phyloP scores from a whole-genome alignment of 2,888 invertebrate species.

The Arctia plantaginis region DNA sequence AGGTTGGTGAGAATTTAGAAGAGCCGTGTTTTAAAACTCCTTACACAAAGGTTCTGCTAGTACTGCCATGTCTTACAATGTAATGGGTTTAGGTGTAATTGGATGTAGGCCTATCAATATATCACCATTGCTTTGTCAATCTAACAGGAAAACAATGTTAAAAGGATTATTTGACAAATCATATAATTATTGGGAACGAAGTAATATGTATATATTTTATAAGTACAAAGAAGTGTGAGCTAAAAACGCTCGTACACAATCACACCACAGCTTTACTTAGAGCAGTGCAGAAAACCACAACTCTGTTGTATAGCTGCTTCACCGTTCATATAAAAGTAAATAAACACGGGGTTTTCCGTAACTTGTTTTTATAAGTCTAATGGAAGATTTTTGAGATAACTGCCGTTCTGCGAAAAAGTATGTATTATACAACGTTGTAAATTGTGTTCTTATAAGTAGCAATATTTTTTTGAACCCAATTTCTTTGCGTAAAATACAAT shows the following conservation, averaged over 20 bases:
- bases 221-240: neutral
- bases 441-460: neutral
- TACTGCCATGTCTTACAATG: too few relatives aligned
- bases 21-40: too few relatives aligned
- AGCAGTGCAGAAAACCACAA: slow-evolving; percentile 16
- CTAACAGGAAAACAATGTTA: too few relatives aligned
- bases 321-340: slow-evolving; percentile 18
- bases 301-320: slow-evolving; percentile 12
- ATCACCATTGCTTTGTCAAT: too few relatives aligned
- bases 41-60: too few relatives aligned
- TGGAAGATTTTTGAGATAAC: slow-evolving; percentile 15
- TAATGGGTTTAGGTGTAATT: too few relatives aligned
- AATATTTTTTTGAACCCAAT: neutral
- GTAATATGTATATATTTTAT: too few relatives aligned
- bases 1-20: too few relatives aligned
- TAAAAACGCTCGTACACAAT: neutral
- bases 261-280: slow-evolving; percentile 4
- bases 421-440: neutral
- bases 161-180: too few relatives aligned
- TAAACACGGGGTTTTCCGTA: slow-evolving; percentile 13
- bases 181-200: too few relatives aligned
- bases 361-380: slow-evolving; percentile 9
- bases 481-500: neutral
- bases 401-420: slow-evolving; percentile 4
- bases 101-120: too few relatives aligned